A percentile compares a stretch with the other conserved stretches of the same genome.
These are phyloP conservation scores for Cepaea nemoralis DNA, from an alignment of 1,140 invertebrate species.

Conservation along the genomic window DNA sequence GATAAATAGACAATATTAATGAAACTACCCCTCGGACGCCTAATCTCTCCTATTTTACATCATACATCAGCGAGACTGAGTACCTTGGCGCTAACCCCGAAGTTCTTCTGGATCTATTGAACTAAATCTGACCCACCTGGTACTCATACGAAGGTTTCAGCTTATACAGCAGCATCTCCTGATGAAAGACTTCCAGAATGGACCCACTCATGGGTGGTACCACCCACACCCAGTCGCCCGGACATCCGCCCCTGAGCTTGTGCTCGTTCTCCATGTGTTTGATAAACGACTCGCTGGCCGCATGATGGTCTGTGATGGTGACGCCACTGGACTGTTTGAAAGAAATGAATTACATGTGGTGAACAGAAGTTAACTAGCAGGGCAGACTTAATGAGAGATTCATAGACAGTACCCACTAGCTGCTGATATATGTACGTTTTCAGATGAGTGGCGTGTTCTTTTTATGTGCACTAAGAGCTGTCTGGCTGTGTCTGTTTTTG, in stretches of 20 bases:
- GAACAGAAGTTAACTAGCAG: too few relatives aligned
- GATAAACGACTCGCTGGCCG: conserved; percentile 94
- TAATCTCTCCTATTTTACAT: too few relatives aligned
- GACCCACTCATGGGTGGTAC: conserved; percentile 93
- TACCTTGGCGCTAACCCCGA: background rate
- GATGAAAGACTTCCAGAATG: conserved; percentile 92
- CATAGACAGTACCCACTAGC: too few relatives aligned
- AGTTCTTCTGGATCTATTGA: too few relatives aligned
- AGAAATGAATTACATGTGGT: too few relatives aligned
- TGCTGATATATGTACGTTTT: too few relatives aligned
- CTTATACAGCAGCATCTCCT: conserved; percentile 93
- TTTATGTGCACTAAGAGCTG: too few relatives aligned
- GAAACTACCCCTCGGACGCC: too few relatives aligned
- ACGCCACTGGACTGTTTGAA: conserved; percentile 83
- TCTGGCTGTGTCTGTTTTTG: too few relatives aligned
- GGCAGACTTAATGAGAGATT: too few relatives aligned
- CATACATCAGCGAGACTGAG: background rate
- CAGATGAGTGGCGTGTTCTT: too few relatives aligned
- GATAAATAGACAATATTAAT: too few relatives aligned
- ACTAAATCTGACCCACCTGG: conserved; percentile 77
- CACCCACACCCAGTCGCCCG: conserved; percentile 97
- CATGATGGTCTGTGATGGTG: conserved; percentile 95
- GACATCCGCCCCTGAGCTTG: conserved; percentile 90
- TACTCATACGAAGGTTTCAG: conserved; percentile 94
- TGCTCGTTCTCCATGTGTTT: conserved; percentile 94